These are phyloP conservation scores for Chirona hameri DNA, from an alignment of 2,888 invertebrate species.

Conservation along the genomic window DNA sequence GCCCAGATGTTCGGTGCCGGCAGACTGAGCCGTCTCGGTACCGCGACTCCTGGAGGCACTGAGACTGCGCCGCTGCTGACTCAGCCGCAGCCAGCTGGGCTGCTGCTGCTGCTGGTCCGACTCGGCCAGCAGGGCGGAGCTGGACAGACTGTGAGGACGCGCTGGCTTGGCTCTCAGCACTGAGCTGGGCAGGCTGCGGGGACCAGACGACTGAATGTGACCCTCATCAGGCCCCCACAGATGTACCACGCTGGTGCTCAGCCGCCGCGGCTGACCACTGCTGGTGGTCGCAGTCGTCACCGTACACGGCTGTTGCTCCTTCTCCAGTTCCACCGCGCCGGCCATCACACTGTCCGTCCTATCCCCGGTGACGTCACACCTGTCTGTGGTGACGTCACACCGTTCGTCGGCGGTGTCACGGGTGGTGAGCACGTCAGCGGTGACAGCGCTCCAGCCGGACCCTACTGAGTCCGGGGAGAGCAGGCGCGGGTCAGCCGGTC, in stretches of 20 bases:
- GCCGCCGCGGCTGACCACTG: neutral
- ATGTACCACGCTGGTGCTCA: neutral
- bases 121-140: slow-evolving; percentile 37
- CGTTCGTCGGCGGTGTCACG: neutral
- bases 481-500: neutral
- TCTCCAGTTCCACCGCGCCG: too few relatives aligned
- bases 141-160: slow-evolving; percentile 35
- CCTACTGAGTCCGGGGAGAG: neutral
- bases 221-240: neutral
- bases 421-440: too few relatives aligned
- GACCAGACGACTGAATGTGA: neutral
- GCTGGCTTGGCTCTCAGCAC: too few relatives aligned
- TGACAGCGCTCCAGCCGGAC: too few relatives aligned
- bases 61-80: slow-evolving; percentile 39
- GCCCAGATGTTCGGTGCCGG: neutral
- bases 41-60: neutral
- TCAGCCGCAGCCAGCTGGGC: slow-evolving; percentile 37
- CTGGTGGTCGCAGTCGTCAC: neutral
- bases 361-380: too few relatives aligned
- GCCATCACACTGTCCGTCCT: too few relatives aligned
- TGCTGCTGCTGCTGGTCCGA: slow-evolving; percentile 35
- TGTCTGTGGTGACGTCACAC: neutral
- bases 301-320: neutral
- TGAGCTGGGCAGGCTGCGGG: slow-evolving; percentile 34
- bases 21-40: neutral